phyloP scores from a whole-genome alignment of 2,113 vertebrate species.

The Oryzias javanicus region DNA sequence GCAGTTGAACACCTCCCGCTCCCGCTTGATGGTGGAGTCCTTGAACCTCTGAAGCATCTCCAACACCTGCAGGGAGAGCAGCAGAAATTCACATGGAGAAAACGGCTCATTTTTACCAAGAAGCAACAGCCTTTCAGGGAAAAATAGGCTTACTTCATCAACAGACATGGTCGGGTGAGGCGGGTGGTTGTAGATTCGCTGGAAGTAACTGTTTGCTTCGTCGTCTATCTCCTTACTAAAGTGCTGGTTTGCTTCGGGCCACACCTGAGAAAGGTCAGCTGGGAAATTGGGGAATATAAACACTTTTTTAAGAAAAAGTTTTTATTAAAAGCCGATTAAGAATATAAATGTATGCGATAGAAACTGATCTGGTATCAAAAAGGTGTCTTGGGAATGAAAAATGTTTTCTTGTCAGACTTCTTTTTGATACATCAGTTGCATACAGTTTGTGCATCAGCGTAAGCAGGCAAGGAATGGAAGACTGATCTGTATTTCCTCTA shows the following conservation, averaged over 20 bases:
- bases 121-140: too few species aligned
- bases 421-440: conserved; percentile 21
- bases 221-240: conserved; percentile 99
- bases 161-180: conserved; percentile 99
- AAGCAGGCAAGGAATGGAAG: conserved; percentile 71
- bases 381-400: background rate
- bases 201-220: conserved; percentile 99
- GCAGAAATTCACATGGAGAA: background rate
- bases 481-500: conserved; percentile 76
- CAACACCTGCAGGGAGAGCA: conserved; percentile 79
- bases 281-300: background rate
- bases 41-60: conserved; percentile 99
- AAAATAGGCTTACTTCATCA: conserved; percentile 85
- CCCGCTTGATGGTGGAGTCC: conserved; percentile 95
- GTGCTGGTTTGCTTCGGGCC: conserved; percentile 99
- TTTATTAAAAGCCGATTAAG: background rate
- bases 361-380: conserved; percentile 16
- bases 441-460: conserved; percentile 57
- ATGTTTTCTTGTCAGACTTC: conserved; percentile 8
- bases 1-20: conserved; percentile 97
- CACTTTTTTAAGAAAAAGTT: background rate
- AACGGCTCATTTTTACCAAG: too few species aligned
- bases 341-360: background rate
- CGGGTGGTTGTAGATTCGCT: conserved; percentile 98
- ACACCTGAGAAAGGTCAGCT: conserved; percentile 99